These are phyloP conservation scores for Drosophila acutilabella DNA, from an alignment of 2,888 invertebrate genomes.

Conservation along the genomic window DNA sequence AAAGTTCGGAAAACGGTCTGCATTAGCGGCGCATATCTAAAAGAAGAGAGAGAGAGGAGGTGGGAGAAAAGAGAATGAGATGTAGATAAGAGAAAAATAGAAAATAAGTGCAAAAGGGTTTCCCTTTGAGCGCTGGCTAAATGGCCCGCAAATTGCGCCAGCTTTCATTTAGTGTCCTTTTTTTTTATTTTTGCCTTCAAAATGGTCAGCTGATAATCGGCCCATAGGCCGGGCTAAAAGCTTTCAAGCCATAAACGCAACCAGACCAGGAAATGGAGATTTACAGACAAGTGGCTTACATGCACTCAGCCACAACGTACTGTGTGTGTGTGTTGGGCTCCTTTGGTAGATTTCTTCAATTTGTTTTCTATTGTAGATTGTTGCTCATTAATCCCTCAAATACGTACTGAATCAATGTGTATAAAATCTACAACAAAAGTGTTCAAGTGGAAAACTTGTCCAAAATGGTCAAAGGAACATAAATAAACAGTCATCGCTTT, in stretches of 20 bases:
- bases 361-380: constrained; percentile 73
- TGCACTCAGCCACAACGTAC: constrained; percentile 65
- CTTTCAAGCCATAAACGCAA: constrained; percentile 70
- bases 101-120: constrained; percentile 27
- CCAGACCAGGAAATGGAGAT: constrained; percentile 72
- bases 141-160: constrained; percentile 67
- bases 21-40: constrained; percentile 83
- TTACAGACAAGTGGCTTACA: constrained; percentile 73
- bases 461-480: constrained; percentile 49
- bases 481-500: constrained; percentile 51
- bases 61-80: background rate
- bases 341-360: constrained; percentile 59
- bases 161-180: constrained; percentile 48
- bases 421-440: constrained; percentile 72
- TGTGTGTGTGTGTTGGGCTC: constrained; percentile 27
- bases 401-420: constrained; percentile 62
- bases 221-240: constrained; percentile 68
- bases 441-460: constrained; percentile 76
- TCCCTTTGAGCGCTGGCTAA: constrained; percentile 50
- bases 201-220: constrained; percentile 66
- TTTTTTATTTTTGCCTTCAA: constrained; percentile 17
- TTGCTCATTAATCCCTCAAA: constrained; percentile 81
- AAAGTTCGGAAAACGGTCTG: constrained; percentile 81
- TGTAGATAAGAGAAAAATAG: background rate
- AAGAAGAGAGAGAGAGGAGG: no score